phyloP scores from a whole-genome alignment of 2,797 vertebrate species.

The Harpagifer antarcticus region DNA sequence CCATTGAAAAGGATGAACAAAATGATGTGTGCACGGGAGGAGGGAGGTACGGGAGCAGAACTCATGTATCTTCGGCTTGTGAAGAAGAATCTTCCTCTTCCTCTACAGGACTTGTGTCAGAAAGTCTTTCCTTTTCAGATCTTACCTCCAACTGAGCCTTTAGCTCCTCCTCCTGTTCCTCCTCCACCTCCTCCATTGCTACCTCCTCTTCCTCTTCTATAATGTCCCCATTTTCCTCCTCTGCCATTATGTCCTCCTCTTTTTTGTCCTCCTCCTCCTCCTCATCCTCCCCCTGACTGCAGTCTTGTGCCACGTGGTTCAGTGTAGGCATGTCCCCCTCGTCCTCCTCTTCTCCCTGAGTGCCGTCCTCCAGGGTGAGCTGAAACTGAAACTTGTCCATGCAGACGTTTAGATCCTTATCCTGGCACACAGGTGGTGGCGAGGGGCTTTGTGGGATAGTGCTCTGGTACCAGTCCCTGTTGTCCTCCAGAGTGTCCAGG shows the following conservation, averaged over 20 bases:
- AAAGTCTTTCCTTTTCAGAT: constrained; percentile 84
- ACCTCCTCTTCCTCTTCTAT: constrained; percentile 77
- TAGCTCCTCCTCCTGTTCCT: constrained; percentile 70
- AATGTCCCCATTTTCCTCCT: constrained; percentile 69
- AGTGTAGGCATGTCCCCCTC: constrained; percentile 58
- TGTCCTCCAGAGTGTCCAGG: constrained; percentile 93
- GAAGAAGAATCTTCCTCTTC: constrained; percentile 86
- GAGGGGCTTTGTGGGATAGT: constrained; percentile 93
- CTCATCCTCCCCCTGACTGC: constrained; percentile 64
- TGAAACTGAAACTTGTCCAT: constrained; percentile 92
- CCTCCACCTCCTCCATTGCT: constrained; percentile 75
- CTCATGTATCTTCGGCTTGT: constrained; percentile 88
- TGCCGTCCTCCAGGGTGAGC: constrained; percentile 86
- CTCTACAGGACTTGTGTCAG: constrained; percentile 86
- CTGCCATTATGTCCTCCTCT: constrained; percentile 64
- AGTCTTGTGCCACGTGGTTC: constrained; percentile 77
- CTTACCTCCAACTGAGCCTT: constrained; percentile 76
- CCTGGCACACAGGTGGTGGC: constrained; percentile 85
- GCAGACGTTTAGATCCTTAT: constrained; percentile 84
- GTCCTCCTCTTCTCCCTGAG: constrained; percentile 64
- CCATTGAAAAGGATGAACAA: constrained; percentile 78
- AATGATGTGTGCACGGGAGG: constrained; percentile 77
- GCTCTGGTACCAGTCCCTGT: constrained; percentile 95
- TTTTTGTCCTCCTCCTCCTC: constrained; percentile 71
- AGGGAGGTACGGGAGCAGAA: constrained; percentile 67